Percentiles rank a stretch among this genome's conserved stretches.
Conservation (phyloP, 2,888 invertebrate species). For the Choristoneura rosaceana region DNA sequence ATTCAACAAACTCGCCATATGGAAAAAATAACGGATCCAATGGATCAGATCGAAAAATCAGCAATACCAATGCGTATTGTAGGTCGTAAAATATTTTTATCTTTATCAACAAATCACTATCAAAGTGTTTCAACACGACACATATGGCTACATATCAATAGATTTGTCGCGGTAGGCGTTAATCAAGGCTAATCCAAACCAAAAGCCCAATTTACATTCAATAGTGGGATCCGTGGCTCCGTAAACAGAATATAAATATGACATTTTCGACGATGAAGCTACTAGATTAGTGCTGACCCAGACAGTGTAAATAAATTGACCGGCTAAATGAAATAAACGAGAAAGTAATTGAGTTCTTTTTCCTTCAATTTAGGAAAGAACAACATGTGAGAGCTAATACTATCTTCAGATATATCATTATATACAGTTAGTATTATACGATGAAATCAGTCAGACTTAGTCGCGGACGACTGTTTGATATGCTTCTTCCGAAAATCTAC, state of each 20-base stretch:
- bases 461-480: neutral
- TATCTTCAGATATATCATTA: neutral
- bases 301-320: conserved; percentile 21
- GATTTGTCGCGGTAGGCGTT: conserved; percentile 43
- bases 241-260: conserved; percentile 28
- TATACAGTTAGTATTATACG: neutral
- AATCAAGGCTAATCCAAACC: conserved; percentile 34
- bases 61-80: conserved; percentile 21
- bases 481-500: neutral
- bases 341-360: neutral
- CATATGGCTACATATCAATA: conserved; percentile 34
- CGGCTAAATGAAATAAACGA: conserved; percentile 5
- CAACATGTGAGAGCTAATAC: neutral
- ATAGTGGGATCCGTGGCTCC: conserved; percentile 11
- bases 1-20: neutral
- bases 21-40: neutral
- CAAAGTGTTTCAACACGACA: conserved; percentile 37
- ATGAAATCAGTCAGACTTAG: neutral
- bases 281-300: conserved; percentile 22
- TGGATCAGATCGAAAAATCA: conserved; percentile 20
- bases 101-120: conserved; percentile 36
- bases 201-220: conserved; percentile 38
- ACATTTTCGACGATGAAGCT: conserved; percentile 11
- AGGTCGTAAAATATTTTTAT: conserved; percentile 23
- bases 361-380: neutral